Evolutionary conservation across 23 tunicate species (phyloP), one percentile per base, ranked within the genome.

Genomic region (Phallusia fumigata): DNA sequence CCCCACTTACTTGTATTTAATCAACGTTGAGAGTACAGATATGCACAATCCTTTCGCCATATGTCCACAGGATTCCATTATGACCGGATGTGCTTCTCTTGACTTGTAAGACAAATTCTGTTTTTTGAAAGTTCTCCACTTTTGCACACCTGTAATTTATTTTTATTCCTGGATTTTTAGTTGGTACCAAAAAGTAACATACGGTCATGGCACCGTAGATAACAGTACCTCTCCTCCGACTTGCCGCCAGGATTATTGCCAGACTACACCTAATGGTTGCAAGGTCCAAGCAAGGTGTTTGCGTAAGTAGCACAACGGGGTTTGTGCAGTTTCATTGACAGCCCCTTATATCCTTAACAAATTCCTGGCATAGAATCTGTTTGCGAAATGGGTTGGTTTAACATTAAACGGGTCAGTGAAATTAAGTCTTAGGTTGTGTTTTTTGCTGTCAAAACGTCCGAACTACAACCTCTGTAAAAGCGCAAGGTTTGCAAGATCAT

Each of bases 231-330:
- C 83, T 12, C 83, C 83, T 19, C 36, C 36, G 15, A 85, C 83
- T 26, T 85, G 83, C 65, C 36, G 52, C 10, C 88, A 85, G 65
- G 83, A 85, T 30, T 85, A 85, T 47, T 85, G 88, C 33, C 33
- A 65, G 36, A 78, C 78, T n/a, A 85, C 88, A 22, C 72, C 83
- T 19, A 85, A 79, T n/a, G 83, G 83, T 21, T 79, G 83, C 36
- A 85, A 85, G 44, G 88, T 78, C 0, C 83, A 79, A 79, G 83
- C 83, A 1, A 35, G 83, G 8, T 79, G 83, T 85, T 49, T 85
- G 65, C 44, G 88, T 79, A 65, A 78, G 88, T 44, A n/a, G 47
- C 47, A 40, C 47, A 40, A 40, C 47, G 10, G 47, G 47, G 47
- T 40, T 40, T 40, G 47, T 5, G 5, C 5, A 40, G 5, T 40